Evolutionary conservation across 2,113 vertebrate species (phyloP), one percentile per base, ranked within the genome.

Genomic region (Lophura nycthemera): DNA sequence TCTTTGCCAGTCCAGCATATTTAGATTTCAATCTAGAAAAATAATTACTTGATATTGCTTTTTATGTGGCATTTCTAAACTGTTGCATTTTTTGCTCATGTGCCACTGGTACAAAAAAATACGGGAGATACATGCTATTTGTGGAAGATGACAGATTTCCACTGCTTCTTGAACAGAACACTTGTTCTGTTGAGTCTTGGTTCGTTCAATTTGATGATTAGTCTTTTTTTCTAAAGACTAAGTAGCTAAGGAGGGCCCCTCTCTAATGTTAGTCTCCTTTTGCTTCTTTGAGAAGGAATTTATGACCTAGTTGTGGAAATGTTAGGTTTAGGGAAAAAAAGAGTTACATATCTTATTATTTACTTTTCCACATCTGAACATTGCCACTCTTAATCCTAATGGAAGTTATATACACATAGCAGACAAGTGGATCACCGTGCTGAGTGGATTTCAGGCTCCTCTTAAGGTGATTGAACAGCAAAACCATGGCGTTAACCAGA

Each of bases 381-480:
- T 74, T 57, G 30, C 78, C 83, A 43, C 20, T 18, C 36, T 91
- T 94, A 91, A 91, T 94, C 90, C 60, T 84, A 77, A 90, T 88
- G 47, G 50, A 83, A 90, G 69, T 69, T 75, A 66, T 57, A 78
- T 48, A 72, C 63, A 57, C 82, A 91, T 91, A 84, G 71, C 63
- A 82, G 66, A 64, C 74, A 95, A 89, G 36, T 40, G 34, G 27
- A 76, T 92, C 88, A 83, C 63, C 65, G 59, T 92, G 80, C 87
- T 92, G 91, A 85, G 88, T 66, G 57, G 71, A 90, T 90, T 91
- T 82, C 78, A 84, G 88, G 47, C 47, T 92, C 47, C 63, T 67
- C 43, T 50, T 74, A 84, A 91, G 84, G 16, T 54, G 70, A 85
- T 78, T 60, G 21, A 71, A 24, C 47, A 87, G 78, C 66, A 85